Base-by-base conservation (phyloP, 2,797 vertebrate genomes). In the Alectoris magna region DNA sequence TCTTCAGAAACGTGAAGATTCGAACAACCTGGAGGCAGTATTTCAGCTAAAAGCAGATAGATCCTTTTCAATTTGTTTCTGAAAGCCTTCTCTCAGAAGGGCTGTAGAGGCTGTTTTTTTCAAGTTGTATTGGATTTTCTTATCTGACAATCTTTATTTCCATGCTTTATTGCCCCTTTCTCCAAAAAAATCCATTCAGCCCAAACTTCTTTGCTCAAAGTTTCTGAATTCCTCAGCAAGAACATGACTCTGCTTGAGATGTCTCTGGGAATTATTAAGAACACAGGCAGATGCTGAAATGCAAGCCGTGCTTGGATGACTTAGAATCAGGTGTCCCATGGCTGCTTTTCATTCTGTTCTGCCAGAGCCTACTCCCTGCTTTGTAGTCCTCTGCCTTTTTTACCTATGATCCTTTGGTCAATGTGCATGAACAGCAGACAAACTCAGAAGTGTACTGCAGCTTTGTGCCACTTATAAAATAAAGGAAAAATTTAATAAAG, bases 261-360 rank as follows among this genome's bases (percentile, higher is more conserved):
- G 44, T 67, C 44, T 34, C 44, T 23, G 24, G 17, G 58, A 83
- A 12, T 29, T 43, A 17, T 3, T 3, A 3, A 26, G 39, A 84
- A 16, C 15, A 48, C 3, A 19, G 0, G 0, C 46, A 84, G 39
- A 7, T 67, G 29, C 29, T 90, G 72, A 14, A 63, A 21, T 16
- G 51, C 36, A 59, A 11, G 0, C 0, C 23, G 38, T 19, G 3
- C 19, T 79, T 79, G 64, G 43, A 59, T 4, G 1, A 58, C 17
- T 23, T 59, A 21, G 18, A 68, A 15, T 67, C 51, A 17, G 19
- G 14, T 76, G 10, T 49, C 2, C 67, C 6, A 1, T 8, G 21
- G 10, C 4, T 73, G 26, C 11, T 82, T 73, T 76, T 46, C 60
- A n/a, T 13, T 26, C 24, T 41, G 22, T 19, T 38, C 31, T 78